These are phyloP conservation scores for Macropodus opercularis DNA, from an alignment of 2,797 vertebrate genomes.

Conservation along the genomic window DNA sequence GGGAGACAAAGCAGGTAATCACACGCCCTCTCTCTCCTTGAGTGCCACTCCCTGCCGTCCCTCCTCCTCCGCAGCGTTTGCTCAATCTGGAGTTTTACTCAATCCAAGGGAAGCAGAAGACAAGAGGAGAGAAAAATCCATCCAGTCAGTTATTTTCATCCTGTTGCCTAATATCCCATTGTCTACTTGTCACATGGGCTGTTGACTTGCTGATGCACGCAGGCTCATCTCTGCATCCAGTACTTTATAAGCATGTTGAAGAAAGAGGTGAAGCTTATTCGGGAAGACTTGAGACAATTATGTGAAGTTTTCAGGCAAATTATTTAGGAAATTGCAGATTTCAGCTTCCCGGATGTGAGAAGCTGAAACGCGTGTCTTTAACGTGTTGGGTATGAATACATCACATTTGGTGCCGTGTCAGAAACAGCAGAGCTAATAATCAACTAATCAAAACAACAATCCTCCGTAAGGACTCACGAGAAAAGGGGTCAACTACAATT, in stretches of 20 bases:
- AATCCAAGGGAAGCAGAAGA: conserved; percentile 14
- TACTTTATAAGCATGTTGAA: background rate
- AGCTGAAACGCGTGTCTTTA: too few relatives aligned
- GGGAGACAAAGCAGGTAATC: conserved; percentile 62
- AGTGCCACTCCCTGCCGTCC: conserved; percentile 52
- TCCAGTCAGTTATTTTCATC: background rate
- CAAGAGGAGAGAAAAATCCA: background rate
- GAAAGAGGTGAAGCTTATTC: background rate
- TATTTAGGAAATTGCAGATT: background rate
- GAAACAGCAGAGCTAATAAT: too few relatives aligned
- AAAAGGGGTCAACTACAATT: too few relatives aligned
- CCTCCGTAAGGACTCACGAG: too few relatives aligned
- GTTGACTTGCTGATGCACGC: background rate
- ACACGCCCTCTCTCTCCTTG: conserved; percentile 25
- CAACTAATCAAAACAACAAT: too few relatives aligned
- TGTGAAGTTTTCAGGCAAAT: background rate
- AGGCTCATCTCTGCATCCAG: background rate
- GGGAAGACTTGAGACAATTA: background rate
- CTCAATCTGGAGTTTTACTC: conserved; percentile 63
- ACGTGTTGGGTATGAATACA: too few relatives aligned
- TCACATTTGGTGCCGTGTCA: too few relatives aligned
- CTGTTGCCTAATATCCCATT: conserved; percentile 13
- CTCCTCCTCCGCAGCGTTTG: conserved; percentile 65
- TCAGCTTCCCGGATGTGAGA: background rate
- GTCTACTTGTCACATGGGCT: conserved; percentile 3